Base-by-base conservation (phyloP, 2,113 vertebrate species). In the Apaloderma vittatum region DNA sequence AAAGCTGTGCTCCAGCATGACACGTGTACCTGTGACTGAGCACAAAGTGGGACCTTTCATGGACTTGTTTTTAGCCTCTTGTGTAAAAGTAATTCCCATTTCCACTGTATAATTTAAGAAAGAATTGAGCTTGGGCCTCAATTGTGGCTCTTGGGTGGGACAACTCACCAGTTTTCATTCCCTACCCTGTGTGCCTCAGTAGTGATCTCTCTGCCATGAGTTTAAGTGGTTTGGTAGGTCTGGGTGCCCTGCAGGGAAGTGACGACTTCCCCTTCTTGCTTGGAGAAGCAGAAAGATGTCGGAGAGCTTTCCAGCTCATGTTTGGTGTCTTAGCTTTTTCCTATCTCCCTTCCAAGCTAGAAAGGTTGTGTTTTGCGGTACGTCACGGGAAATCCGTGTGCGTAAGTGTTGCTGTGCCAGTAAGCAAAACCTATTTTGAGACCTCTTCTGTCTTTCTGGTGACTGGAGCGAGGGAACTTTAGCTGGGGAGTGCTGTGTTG, bases 321-420 rank as follows among this genome's bases (percentile, higher is more conserved):
- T 72, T 57, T 65, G 5, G 12, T 48, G 6, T 80, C 43, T 88
- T 59, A 30, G 8, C 9, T 63, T 78, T 78, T 86, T 90, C 45
- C 22, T 66, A 0, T 70, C 48, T 90, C 20, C 18, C 7, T 51
- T 77, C 18, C 29, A 37, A 90, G 62, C 27, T 45, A 48, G 22
- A 58, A 37, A n/a, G 23, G 43, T 26, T 23, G 14, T 81, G 17
- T 76, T 86, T 72, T 59, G 32, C 26, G 55, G 49, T 54, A 27
- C 1, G 1, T 57, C 3, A 1, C 40, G 11, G 24, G 16, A 68
- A 88, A 61, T 92, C 14, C 1, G 0, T 40, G 18, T 70, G 11
- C 3, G 0, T 46, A 40, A 57, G 16, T 45, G 20, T 67, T 1
- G 2, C 46, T 62, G 34, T 27, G 30, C 32, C 67, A 54, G 45